phyloP scores from a whole-genome alignment of 2,113 vertebrate genomes.

The Macquaria ambigua region DNA sequence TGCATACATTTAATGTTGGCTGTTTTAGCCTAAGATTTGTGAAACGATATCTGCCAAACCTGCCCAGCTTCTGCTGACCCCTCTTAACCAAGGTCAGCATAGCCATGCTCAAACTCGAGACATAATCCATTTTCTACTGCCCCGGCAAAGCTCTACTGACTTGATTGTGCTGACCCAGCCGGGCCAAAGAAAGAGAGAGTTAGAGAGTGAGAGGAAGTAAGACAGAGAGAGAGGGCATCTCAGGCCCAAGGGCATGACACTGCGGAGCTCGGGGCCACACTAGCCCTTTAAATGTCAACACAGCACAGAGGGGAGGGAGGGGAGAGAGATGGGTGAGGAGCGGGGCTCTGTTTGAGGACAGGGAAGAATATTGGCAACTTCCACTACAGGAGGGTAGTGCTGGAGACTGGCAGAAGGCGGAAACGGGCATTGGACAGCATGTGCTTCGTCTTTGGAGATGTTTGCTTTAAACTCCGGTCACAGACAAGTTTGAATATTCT shows the following conservation, averaged over 20 bases:
- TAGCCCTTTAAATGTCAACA: constrained; percentile 88
- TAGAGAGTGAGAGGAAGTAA: constrained; percentile 38
- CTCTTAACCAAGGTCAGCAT: constrained; percentile 77
- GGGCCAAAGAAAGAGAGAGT: constrained; percentile 60
- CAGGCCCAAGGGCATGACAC: constrained; percentile 83
- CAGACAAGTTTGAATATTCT: constrained; percentile 36
- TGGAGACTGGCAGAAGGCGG: constrained; percentile 34
- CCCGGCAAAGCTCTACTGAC: constrained; percentile 65
- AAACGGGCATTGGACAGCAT: not conserved
- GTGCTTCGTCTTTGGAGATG: constrained; percentile 49
- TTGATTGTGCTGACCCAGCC: constrained; percentile 75
- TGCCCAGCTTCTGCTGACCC: constrained; percentile 71
- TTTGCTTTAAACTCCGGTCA: constrained; percentile 34
- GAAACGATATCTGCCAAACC: constrained; percentile 74
- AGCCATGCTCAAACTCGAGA: constrained; percentile 71
- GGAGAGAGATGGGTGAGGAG: constrained; percentile 54
- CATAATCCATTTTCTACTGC: constrained; percentile 73
- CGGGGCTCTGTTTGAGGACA: constrained; percentile 47
- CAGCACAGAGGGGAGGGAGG: constrained; percentile 58
- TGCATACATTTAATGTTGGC: constrained; percentile 65
- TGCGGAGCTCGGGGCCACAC: constrained; percentile 80
- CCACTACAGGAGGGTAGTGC: constrained; percentile 18
- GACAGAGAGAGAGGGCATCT: constrained; percentile 76
- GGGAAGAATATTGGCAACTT: constrained; percentile 66
- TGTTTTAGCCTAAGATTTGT: constrained; percentile 61